phyloP scores from a whole-genome alignment of 1,140 invertebrate species.

The Drosophila subobscura region DNA sequence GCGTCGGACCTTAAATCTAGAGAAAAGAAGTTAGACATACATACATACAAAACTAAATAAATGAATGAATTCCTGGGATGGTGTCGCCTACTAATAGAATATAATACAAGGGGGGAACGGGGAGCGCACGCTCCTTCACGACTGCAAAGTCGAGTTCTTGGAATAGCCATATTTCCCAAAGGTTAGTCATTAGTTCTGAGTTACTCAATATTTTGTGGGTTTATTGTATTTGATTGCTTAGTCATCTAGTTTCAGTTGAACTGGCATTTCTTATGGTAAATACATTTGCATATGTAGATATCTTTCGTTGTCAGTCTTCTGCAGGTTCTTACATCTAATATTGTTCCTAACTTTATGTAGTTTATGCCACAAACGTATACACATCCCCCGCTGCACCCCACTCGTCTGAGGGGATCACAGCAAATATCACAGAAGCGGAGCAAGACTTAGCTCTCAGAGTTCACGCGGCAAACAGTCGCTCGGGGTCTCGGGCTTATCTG shows the following conservation, averaged over 20 bases:
- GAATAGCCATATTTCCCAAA: constrained; percentile 8
- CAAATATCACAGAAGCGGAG: constrained; percentile 69
- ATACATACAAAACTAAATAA: too few species aligned
- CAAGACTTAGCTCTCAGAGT: constrained; percentile 9
- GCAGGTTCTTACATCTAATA: constrained; percentile 49
- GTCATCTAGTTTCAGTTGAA: constrained; percentile 52
- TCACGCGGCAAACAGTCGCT: background rate
- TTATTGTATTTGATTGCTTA: constrained; percentile 38
- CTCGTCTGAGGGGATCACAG: constrained; percentile 37
- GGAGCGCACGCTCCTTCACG: too few species aligned
- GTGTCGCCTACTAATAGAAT: too few species aligned
- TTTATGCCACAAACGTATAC: constrained; percentile 40
- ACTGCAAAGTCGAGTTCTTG: constrained; percentile 25
- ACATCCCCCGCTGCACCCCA: constrained; percentile 43
- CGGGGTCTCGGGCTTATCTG: constrained; percentile 17
- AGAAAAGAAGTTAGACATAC: too few species aligned
- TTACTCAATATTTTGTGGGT: constrained; percentile 7
- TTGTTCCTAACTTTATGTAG: constrained; percentile 26
- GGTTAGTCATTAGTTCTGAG: constrained; percentile 14
- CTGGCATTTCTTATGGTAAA: constrained; percentile 40
- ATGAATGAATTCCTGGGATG: too few species aligned
- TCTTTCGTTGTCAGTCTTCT: constrained; percentile 69
- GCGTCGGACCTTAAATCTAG: too few species aligned
- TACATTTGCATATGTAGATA: constrained; percentile 40
- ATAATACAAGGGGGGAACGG: too few species aligned